phyloP scores from a whole-genome alignment of 2,113 vertebrate genomes.

The Pandion haliaetus region DNA sequence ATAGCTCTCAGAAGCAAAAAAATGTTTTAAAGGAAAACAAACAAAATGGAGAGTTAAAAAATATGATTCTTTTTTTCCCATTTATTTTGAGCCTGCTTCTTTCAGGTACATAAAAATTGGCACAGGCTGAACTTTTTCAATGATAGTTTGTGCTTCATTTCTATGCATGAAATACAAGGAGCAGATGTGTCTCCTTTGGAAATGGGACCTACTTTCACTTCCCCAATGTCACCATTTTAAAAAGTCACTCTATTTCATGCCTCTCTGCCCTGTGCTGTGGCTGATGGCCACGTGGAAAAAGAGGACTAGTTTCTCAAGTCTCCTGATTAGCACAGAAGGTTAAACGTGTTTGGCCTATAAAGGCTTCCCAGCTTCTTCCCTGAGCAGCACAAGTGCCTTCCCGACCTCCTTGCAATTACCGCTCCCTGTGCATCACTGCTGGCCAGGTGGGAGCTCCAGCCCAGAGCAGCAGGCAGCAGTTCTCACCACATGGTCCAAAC shows the following conservation, averaged over 20 bases:
- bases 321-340: neutral
- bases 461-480: neutral
- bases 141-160: neutral
- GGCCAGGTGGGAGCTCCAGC: neutral
- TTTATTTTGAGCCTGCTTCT: neutral
- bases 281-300: neutral
- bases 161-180: neutral
- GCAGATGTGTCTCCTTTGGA: neutral
- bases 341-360: neutral
- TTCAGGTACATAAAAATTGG: neutral
- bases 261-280: neutral
- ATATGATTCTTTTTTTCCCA: accelerated
- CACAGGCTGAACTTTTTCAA: neutral
- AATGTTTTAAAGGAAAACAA: neutral
- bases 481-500: accelerated
- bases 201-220: neutral
- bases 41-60: neutral
- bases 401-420: neutral
- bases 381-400: neutral
- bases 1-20: neutral
- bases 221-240: neutral
- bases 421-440: neutral
- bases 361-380: neutral
- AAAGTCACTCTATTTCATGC: neutral
- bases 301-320: neutral